A percentile compares a stretch with the other conserved stretches of the same genome.
Evolutionary conservation across 2,113 vertebrate species (phyloP).

Genomic region (Phyllostomus discolor): DNA sequence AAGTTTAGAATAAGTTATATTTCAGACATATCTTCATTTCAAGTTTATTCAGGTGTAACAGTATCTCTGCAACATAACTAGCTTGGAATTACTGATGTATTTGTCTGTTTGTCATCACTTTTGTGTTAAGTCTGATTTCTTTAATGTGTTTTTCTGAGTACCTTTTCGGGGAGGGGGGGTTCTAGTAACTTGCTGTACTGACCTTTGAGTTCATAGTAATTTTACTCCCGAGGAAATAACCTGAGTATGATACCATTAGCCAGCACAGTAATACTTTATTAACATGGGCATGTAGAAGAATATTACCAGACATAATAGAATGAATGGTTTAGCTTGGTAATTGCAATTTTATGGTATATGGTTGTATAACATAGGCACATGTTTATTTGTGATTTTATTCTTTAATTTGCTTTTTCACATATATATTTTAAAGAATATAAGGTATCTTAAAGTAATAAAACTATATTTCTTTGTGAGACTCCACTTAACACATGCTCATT

Average conservation of each 20-base stretch:
- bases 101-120: background rate
- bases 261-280: background rate
- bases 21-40: background rate
- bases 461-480: background rate
- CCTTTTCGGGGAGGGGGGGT: background rate
- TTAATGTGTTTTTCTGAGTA: background rate
- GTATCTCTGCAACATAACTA: background rate
- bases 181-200: background rate
- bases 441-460: background rate
- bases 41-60: background rate
- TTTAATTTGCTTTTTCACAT: background rate
- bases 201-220: background rate
- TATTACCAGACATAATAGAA: background rate
- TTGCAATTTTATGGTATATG: background rate
- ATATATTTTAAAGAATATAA: background rate
- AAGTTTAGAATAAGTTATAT: constrained; percentile 31
- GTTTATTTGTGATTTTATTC: background rate
- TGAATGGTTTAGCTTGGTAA: background rate
- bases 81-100: background rate
- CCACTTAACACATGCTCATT: background rate
- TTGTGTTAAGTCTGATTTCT: background rate
- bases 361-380: background rate
- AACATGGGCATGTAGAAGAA: background rate
- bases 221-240: constrained; percentile 14
- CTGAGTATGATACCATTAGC: background rate